phyloP scores from a whole-genome alignment of 2,797 vertebrate species.

The Phataginus tetradactyla region DNA sequence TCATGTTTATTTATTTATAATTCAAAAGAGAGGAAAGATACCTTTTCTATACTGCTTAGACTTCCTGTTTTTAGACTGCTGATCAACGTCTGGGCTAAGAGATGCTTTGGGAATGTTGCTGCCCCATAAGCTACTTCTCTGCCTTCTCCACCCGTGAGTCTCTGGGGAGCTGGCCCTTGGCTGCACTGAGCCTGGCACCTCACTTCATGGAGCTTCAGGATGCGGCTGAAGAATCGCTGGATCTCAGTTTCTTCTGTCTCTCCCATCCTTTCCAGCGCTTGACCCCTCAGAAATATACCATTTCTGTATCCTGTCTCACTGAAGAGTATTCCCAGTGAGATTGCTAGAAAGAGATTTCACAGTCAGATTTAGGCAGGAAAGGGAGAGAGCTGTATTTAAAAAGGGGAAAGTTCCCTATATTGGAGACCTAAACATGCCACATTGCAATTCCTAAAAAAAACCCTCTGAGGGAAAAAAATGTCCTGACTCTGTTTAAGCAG shows the following conservation, averaged over 20 bases:
- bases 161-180: not conserved
- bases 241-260: not conserved
- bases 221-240: not conserved
- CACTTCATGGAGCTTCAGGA: not conserved
- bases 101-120: not conserved
- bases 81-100: not conserved
- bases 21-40: not conserved
- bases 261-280: not conserved
- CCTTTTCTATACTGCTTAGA: not conserved
- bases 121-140: not conserved
- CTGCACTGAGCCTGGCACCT: not conserved
- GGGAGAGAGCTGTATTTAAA: not conserved
- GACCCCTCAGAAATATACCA: not conserved
- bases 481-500: not conserved
- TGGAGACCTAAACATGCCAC: not conserved
- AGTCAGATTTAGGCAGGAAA: not conserved
- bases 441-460: not conserved
- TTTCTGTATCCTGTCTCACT: not conserved
- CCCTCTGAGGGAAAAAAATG: not conserved
- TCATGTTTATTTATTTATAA: constrained; percentile 2
- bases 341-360: not conserved
- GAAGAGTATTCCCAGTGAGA: not conserved
- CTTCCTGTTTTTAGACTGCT: not conserved
- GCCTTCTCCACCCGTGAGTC: not conserved
- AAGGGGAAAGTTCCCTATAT: not conserved